A percentile compares a stretch with the other conserved stretches of the same genome.
phyloP scores from a whole-genome alignment of 2,888 invertebrate species.

The Lasioglossum vierecki region DNA sequence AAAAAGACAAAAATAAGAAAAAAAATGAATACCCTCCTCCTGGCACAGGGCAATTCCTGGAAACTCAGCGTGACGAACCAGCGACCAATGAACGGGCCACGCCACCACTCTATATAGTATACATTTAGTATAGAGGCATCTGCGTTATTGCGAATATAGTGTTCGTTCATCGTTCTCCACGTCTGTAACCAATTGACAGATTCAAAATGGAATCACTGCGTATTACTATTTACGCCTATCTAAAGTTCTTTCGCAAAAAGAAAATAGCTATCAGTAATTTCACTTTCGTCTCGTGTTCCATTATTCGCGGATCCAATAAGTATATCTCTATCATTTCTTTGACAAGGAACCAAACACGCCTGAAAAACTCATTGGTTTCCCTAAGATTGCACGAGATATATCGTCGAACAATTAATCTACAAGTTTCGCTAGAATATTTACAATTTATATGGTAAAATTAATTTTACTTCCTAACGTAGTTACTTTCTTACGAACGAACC shows the following conservation, averaged over 20 bases:
- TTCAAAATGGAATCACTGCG: conserved; percentile 19
- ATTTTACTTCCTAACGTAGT: not conserved
- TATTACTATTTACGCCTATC: not conserved
- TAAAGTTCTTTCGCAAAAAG: not conserved
- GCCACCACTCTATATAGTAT: not conserved
- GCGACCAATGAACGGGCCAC: not conserved
- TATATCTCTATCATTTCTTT: not conserved
- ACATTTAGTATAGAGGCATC: not conserved
- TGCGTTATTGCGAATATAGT: not conserved
- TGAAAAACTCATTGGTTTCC: conserved; percentile 8
- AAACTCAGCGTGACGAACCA: not conserved
- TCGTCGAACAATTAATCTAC: conserved; percentile 17
- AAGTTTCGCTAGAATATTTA: conserved; percentile 23
- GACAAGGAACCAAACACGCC: not conserved
- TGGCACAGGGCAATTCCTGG: not conserved
- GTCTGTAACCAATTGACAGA: not conserved
- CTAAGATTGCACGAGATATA: conserved; percentile 44
- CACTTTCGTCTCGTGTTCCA: not conserved
- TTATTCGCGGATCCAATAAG: not conserved
- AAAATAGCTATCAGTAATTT: conserved; percentile 9
- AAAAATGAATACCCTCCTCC: not conserved
- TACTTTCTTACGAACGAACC: conserved; percentile 13
- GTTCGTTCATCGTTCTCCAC: not conserved
- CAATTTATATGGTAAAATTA: conserved; percentile 5
- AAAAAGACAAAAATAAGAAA: not conserved